Percentiles rank a stretch among this genome's conserved stretches.
phyloP scores from a whole-genome alignment of 2,113 vertebrate species.

The Bostrychus sinensis region DNA sequence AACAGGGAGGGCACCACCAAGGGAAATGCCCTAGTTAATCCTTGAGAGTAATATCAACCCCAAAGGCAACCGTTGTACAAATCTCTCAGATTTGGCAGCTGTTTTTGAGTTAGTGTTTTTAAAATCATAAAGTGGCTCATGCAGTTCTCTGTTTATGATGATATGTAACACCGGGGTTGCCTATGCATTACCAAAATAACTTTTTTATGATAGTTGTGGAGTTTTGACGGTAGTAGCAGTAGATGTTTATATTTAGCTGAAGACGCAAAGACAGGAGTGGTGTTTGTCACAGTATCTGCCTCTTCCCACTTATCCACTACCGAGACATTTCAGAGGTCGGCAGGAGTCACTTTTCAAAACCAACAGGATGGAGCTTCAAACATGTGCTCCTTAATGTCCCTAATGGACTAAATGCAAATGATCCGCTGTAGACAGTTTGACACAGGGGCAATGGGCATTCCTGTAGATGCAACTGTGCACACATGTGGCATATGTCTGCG shows the following conservation, averaged over 20 bases:
- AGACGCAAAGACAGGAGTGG: slow-evolving; percentile 29
- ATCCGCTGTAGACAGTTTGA: slow-evolving; percentile 24
- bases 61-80: slow-evolving; percentile 12
- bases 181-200: slow-evolving; percentile 36
- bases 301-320: slow-evolving; percentile 36
- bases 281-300: slow-evolving; percentile 35
- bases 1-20: slow-evolving; percentile 8
- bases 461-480: slow-evolving; percentile 41
- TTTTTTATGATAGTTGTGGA: slow-evolving; percentile 6
- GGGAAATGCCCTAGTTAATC: slow-evolving; percentile 54
- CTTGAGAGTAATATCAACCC: slow-evolving; percentile 44
- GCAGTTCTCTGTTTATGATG: slow-evolving; percentile 2
- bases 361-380: slow-evolving; percentile 5
- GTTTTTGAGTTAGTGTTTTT: slow-evolving; percentile 16
- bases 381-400: slow-evolving; percentile 30
- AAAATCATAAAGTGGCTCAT: slow-evolving; percentile 5
- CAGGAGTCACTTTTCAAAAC: slow-evolving; percentile 43
- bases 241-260: slow-evolving; percentile 67
- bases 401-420: slow-evolving; percentile 10
- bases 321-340: slow-evolving; percentile 34
- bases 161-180: neutral
- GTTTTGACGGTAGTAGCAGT: slow-evolving; percentile 24
- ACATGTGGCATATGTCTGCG: slow-evolving; percentile 41
- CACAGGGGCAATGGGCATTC: slow-evolving; percentile 38
- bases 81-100: neutral